Evolutionary conservation across 1,140 invertebrate species (phyloP), one percentile per base, ranked within the genome.

Genomic region (Ruditapes philippinarum): DNA sequence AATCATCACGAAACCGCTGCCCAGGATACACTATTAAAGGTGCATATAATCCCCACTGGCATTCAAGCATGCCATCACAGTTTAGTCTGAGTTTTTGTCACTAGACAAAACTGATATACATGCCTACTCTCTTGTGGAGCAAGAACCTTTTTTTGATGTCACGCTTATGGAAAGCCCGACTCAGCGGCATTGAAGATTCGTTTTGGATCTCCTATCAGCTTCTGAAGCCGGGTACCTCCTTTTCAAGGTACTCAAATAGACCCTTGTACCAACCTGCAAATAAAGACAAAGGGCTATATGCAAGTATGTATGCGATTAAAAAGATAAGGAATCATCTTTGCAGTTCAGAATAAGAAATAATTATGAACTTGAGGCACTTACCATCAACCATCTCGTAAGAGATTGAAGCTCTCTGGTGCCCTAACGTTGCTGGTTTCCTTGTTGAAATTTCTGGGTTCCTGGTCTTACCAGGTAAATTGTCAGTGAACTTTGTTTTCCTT

Each of bases 11-110:
- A 7, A 49, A 17, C 7, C 45, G 45, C 17, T 49, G 45, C 45
- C 45, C 45, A 49, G 45, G 45, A 49, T 49, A 86, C 19, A 86
- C 38, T 28, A 86, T 78, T 36, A 86, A 57, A 22, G 83, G 38
- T 40, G 31, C 1, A 86, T 14, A 42, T 86, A 86, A 65, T 86
- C 38, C 0, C 49, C 70, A 28, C n/a, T 28, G 19, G 83, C 68
- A 62, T 68, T 86, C 49, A 78, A 57, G n/a, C 70, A 57, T 9
- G 31, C 60, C 60, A 65, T 65, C 7, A 65, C 68, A 11, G 68
- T 73, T 11, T n/a, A n/a, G 36, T 31, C n/a, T 73, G 68, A 33
- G 14, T n/a, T 3, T 36, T 65, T 65, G 31, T 65, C n/a, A 33
- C n/a, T 65, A 11, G 9, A 12, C n/a, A 33, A 7, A 65, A 65